phyloP scores from a whole-genome alignment of 2,888 invertebrate species.

The Sinodicranocentrus sp. region DNA sequence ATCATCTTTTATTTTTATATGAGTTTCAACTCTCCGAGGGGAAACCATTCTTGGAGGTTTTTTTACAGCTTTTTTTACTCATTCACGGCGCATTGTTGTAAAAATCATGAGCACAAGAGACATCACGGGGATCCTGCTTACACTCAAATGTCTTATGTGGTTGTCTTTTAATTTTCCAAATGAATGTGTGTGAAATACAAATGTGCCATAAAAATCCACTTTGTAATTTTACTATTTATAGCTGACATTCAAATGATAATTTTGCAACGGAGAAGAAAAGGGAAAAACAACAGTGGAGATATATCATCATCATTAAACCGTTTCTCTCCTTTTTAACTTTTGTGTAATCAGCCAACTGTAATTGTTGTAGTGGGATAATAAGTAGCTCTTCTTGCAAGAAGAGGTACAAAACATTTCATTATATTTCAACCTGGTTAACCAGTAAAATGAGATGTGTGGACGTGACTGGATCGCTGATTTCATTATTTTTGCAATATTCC shows the following conservation, averaged over 20 bases:
- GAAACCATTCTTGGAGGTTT: conserved; percentile 30
- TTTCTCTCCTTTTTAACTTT: background rate
- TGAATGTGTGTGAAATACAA: conserved; percentile 27
- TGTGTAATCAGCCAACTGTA: conserved; percentile 10
- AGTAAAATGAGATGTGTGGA: conserved; percentile 23
- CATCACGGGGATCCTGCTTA: conserved; percentile 17
- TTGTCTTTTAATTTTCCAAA: background rate
- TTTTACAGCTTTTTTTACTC: conserved; percentile 39
- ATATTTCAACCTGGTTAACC: conserved; percentile 19
- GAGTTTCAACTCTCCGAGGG: conserved; percentile 17
- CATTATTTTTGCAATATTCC: conserved; percentile 28
- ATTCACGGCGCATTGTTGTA: conserved; percentile 38
- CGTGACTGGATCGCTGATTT: conserved; percentile 32
- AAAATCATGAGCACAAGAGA: conserved; percentile 7
- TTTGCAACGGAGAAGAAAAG: background rate
- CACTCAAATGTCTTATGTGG: background rate
- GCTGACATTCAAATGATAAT: conserved; percentile 22
- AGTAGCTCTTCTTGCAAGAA: background rate
- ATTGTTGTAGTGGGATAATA: conserved; percentile 1
- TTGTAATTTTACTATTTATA: conserved; percentile 45
- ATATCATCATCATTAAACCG: conserved; percentile 16
- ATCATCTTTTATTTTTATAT: conserved; percentile 24
- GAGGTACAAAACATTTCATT: background rate
- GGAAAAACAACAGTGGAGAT: background rate
- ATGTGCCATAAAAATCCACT: conserved; percentile 45